These are phyloP conservation scores for Dendrolimus pini DNA, from an alignment of 2,888 invertebrate species.

Conservation along the genomic window DNA sequence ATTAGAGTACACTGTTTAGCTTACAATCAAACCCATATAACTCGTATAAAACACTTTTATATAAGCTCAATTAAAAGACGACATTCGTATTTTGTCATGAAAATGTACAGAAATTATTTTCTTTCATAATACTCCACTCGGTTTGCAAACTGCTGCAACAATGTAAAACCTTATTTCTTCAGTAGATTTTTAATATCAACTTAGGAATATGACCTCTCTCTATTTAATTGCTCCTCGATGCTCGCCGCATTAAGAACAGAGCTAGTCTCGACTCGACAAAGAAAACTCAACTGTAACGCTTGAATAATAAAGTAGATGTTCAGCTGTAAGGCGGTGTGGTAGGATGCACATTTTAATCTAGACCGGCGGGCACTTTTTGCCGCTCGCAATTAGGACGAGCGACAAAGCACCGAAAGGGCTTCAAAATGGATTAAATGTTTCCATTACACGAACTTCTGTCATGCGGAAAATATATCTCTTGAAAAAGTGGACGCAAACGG, in stretches of 20 bases:
- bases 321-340: conserved; percentile 8
- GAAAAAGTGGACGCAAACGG: background rate
- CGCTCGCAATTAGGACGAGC: conserved; percentile 46
- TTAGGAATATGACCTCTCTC: conserved; percentile 41
- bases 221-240: conserved; percentile 46
- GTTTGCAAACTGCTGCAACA: background rate
- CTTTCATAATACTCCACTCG: background rate
- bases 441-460: conserved; percentile 44
- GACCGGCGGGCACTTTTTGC: conserved; percentile 53
- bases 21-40: too few species aligned
- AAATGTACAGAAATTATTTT: too few species aligned
- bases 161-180: conserved; percentile 2
- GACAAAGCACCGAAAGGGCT: conserved; percentile 48
- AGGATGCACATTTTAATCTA: conserved; percentile 53
- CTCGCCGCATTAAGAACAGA: conserved; percentile 33
- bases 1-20: too few species aligned
- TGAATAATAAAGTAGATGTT: conserved; percentile 22
- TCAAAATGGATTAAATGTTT: conserved; percentile 59
- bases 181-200: conserved; percentile 26
- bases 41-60: too few species aligned
- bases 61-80: too few species aligned
- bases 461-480: conserved; percentile 21
- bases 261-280: conserved; percentile 3
- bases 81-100: too few species aligned
- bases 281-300: conserved; percentile 18